Base-by-base conservation (phyloP, 2,113 vertebrate genomes). In the Nothoprocta pentlandii region DNA sequence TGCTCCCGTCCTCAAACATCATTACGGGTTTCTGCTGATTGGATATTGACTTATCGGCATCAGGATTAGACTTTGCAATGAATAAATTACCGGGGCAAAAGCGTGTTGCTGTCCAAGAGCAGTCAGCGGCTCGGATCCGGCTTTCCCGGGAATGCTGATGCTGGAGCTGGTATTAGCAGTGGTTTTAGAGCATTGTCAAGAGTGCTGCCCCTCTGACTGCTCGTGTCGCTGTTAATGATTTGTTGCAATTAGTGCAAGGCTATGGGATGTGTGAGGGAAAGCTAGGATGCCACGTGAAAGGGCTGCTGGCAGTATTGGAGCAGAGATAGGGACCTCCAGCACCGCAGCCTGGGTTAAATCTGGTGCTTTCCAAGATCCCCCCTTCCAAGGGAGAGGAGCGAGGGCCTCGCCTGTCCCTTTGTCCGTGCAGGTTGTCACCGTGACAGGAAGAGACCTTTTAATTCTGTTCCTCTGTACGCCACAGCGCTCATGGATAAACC, bases 71-170 rank as follows among this genome's bases (percentile, higher is more conserved):
- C 58, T 93, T 80, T 80, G 91, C 80, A 89, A 42, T 93, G 87
- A 95, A 95, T 95, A 87, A 88, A 96, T 96, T 90, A 54, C 9
- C 12, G 77, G 41, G 82, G 58, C 20, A 93, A 94, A 93, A 78
- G 56, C 92, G 74, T 82, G 87, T 69, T 93, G 46, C 88, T 79
- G 15, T 88, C 63, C 51, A 89, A 80, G 66, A 93, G 92, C 84
- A 67, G 71, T 36, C 49, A 61, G 5, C n/a, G 62, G 85, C 77
- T 19, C 77, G 22, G 39, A 66, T 64, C 36, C 41, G 76, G 47
- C 39, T 54, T 84, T 81, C 54, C 42, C 46, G 10, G 36, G 23
- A 16, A 58, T 85, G 71, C 20, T 94, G 34, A 58, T 85, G 71
- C 20, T 93, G 34, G 77, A 61, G 47, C 32, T 68, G 2, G 2